Evolutionary conservation across 2,888 invertebrate genomes (phyloP).

Genomic region (Habroteleia sp.): DNA sequence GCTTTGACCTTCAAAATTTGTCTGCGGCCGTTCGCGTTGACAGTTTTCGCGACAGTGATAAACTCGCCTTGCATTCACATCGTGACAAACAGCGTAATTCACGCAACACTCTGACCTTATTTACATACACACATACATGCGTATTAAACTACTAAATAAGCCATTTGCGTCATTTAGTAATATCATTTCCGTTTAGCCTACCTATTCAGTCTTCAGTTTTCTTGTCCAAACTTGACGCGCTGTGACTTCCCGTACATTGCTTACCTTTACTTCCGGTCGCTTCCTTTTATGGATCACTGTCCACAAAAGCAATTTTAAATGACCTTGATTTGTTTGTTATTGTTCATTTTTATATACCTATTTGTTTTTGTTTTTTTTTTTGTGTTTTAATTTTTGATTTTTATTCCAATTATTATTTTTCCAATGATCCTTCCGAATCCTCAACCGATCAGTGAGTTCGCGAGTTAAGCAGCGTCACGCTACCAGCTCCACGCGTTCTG

Average conservation of each 20-base stretch:
- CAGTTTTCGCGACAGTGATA: constrained; percentile 14
- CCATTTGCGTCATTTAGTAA: constrained; percentile 27
- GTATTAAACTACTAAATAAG: constrained; percentile 10
- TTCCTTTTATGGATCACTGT: constrained; percentile 5
- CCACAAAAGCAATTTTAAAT: too few relatives aligned
- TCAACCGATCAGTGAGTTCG: constrained; percentile 57
- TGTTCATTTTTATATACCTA: neutral
- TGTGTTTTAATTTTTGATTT: neutral
- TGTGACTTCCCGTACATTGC: neutral
- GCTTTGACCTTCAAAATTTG: constrained; percentile 42
- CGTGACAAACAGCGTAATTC: constrained; percentile 6
- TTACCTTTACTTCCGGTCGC: constrained; percentile 6
- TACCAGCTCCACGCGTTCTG: constrained; percentile 69
- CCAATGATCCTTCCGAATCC: constrained; percentile 15
- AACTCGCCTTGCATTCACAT: constrained; percentile 9
- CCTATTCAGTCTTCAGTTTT: constrained; percentile 9
- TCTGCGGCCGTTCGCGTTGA: constrained; percentile 17
- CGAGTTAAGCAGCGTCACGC: constrained; percentile 68
- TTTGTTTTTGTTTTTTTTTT: neutral
- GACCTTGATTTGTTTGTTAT: too few relatives aligned
- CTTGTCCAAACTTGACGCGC: constrained; percentile 10
- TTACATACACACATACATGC: constrained; percentile 32
- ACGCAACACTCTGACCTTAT: constrained; percentile 18
- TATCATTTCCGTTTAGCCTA: neutral
- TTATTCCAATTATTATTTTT: neutral